A percentile compares a stretch with the other conserved stretches of the same genome.
Evolutionary conservation across 2,113 vertebrate genomes (phyloP).

Genomic region (Chrysemys picta): DNA sequence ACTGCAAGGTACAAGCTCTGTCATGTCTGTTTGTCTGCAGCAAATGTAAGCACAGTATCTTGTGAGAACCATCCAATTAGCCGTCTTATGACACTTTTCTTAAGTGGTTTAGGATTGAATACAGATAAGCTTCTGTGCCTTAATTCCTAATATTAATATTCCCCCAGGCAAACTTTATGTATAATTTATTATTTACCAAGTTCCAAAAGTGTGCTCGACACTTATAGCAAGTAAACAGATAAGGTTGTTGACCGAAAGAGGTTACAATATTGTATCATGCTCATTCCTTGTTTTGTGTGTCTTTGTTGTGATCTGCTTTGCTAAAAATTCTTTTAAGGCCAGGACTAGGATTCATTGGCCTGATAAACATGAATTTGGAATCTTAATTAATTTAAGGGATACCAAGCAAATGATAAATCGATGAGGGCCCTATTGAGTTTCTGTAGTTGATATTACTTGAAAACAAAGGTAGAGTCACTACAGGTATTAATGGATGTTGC

Average conservation of each 20-base stretch:
- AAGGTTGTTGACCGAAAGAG: background rate
- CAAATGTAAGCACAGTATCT: conserved; percentile 4
- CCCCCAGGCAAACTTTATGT: background rate
- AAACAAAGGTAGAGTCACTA: background rate
- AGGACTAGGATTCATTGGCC: background rate
- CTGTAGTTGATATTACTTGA: background rate
- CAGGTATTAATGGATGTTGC: background rate
- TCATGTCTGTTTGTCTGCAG: conserved; percentile 43
- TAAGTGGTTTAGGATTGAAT: conserved; percentile 24
- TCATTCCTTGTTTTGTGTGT: background rate
- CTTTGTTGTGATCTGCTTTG: background rate
- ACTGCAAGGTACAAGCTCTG: conserved; percentile 42
- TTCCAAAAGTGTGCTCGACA: background rate
- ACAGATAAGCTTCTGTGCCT: conserved; percentile 41
- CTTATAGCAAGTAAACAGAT: background rate
- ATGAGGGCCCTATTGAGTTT: accelerated
- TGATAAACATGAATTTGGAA: background rate
- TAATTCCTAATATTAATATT: conserved; percentile 60
- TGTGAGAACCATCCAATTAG: conserved; percentile 59
- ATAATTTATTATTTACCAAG: conserved; percentile 22
- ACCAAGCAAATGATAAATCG: background rate
- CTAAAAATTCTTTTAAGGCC: background rate
- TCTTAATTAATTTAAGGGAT: accelerated
- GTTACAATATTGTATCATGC: background rate
- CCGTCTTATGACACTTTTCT: conserved; percentile 63